Base-by-base conservation (phyloP, 1,140 invertebrate species). In the Micrasema longulum region DNA sequence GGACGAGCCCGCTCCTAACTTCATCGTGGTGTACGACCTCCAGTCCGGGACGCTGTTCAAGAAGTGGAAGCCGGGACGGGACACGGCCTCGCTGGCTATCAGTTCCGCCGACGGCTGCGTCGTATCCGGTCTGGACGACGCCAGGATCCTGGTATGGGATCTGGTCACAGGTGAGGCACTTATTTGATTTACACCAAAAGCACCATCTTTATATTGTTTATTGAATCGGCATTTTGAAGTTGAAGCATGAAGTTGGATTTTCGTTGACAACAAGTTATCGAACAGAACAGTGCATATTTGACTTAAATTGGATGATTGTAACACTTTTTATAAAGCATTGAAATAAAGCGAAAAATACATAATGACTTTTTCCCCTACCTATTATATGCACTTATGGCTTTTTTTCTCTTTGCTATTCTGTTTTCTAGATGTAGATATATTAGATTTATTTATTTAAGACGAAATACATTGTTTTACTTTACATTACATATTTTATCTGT, bases 21-120 rank as follows among this genome's bases (percentile, higher is more conserved):
- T 95, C 84, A 93, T 96, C 63, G 92, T 95, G 41, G 93, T 96
- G 23, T 96, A 95, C 81, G 94, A 96, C 83, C 85, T 96, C n/a
- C 91, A 94, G 84, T 95, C 92, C 76, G 94, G 94, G n/a, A 95
- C 93, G 1, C 80, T 95, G 72, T 95, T 95, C 83, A 95, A 95
- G 82, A 94, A 94, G 83, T 95, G 93, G 92, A 95, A 95, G 81
- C 92, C 93, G 0, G 89, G 89, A 45, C 90, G 90, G 69, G 92
- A 92, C 80, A 93, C 91, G 5, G 91, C 92, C 0, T 89, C 92
- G 10, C 84, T 95, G 70, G 92, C 92, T 71, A 94, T 95, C 79
- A 94, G 93, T 71, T 93, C 93, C 16, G 85, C 88, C 64, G 90
- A 91, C 75, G 88, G 90, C 66, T 93, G 92, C 80, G 93, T 95